Conservation (phyloP, 2,113 vertebrate species). For the Ellobius talpinus region DNA sequence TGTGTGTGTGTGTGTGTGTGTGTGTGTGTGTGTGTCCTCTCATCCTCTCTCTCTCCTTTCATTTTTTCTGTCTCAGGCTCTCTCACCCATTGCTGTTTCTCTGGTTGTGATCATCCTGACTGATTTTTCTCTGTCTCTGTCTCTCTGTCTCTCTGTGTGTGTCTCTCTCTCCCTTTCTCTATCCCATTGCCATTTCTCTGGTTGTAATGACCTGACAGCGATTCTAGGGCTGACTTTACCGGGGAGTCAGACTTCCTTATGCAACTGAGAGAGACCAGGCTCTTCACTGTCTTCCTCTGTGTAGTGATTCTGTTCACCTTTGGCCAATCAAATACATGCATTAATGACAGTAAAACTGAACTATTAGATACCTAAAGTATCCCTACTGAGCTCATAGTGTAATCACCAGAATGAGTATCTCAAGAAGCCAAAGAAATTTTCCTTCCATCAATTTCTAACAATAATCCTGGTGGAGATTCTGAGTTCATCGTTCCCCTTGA, state of each 20-base stretch:
- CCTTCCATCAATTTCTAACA: background rate
- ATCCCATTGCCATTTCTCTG: background rate
- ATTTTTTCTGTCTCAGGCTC: background rate
- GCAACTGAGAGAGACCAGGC: background rate
- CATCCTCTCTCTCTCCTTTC: background rate
- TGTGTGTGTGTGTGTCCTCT: too few species aligned
- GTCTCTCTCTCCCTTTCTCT: background rate
- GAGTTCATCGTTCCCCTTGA: background rate
- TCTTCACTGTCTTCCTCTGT: background rate
- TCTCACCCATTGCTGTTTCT: background rate
- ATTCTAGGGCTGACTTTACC: background rate
- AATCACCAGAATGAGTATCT: background rate
- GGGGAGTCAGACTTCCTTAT: background rate
- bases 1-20: too few species aligned
- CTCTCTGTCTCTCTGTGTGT: background rate
- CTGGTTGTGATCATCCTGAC: too few species aligned
- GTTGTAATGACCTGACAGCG: background rate
- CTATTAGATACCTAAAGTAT: background rate
- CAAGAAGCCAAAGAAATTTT: background rate
- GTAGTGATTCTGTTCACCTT: background rate
- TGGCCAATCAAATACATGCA: background rate
- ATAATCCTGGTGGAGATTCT: background rate
- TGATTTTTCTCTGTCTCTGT: too few species aligned
- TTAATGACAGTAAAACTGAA: conserved; percentile 13
- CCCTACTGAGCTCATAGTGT: background rate